These are phyloP conservation scores for Halocynthia roretzi DNA, from an alignment of 23 tunicate species.

Conservation along the genomic window DNA sequence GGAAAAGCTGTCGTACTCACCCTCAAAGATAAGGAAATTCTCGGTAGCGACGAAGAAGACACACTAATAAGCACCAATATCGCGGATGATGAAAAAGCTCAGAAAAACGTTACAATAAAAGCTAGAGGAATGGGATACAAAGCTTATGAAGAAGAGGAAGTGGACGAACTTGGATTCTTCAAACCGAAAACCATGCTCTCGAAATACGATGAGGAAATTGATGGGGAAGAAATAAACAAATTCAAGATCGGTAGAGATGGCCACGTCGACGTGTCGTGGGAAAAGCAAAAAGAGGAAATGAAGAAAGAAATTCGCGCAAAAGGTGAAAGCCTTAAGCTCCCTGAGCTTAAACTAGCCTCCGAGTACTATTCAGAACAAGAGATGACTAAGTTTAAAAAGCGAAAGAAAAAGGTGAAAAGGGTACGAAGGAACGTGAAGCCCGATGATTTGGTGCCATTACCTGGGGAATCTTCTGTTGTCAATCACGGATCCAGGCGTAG, in stretches of 20 bases:
- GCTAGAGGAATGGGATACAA: conserved; percentile 60
- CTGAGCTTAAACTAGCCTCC: conserved; percentile 68
- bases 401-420: conserved; percentile 46
- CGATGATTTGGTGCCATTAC: conserved; percentile 76
- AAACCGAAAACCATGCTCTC: conserved; percentile 70
- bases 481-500: conserved; percentile 20
- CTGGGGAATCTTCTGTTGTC: conserved; percentile 24
- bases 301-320: conserved; percentile 85
- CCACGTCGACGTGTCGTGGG: conserved; percentile 74
- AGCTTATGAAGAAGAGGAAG: conserved; percentile 93
- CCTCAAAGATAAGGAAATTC: conserved; percentile 80
- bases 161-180: conserved; percentile 85
- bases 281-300: conserved; percentile 84
- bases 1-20: conserved; percentile 71
- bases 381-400: conserved; percentile 58
- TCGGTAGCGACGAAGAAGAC: conserved; percentile 88
- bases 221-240: conserved; percentile 48
- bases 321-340: conserved; percentile 61
- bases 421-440: conserved; percentile 52
- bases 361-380: conserved; percentile 88
- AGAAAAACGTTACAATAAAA: conserved; percentile 54
- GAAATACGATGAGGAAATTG: conserved; percentile 96
- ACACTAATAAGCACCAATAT: conserved; percentile 67
- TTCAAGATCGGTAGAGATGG: conserved; percentile 89
- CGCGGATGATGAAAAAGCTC: conserved; percentile 69